These are phyloP conservation scores for Melospiza melodia DNA, from an alignment of 2,113 vertebrate species.

Conservation along the genomic window DNA sequence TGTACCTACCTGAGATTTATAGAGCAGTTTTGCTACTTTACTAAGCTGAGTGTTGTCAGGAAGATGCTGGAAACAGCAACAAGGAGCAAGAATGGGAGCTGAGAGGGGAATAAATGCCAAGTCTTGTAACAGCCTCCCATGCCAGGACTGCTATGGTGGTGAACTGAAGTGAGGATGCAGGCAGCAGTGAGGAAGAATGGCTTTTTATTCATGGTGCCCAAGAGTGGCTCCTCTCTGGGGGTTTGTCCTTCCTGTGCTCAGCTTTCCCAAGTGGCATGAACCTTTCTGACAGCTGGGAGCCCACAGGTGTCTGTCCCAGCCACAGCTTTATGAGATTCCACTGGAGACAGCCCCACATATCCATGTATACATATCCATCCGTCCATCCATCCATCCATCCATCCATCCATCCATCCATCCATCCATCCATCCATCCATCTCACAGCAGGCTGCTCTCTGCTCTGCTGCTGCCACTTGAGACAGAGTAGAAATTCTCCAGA, in stretches of 20 bases:
- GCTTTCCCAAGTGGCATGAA: background rate
- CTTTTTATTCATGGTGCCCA: background rate
- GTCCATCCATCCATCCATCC: background rate
- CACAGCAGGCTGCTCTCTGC: background rate
- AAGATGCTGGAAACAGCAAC: background rate
- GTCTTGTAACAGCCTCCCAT: background rate
- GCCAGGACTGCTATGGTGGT: background rate
- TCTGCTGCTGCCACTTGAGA: background rate
- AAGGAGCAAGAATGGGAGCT: background rate
- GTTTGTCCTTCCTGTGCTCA: background rate
- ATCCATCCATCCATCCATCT: background rate
- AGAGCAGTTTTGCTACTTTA: background rate
- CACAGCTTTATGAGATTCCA: background rate
- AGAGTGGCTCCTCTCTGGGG: background rate
- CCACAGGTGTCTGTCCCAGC: background rate
- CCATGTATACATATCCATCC: background rate
- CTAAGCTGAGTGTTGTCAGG: background rate
- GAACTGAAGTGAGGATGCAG: background rate
- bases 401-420: background rate
- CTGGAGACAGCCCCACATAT: accelerated
- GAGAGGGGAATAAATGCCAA: background rate
- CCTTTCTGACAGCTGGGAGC: background rate
- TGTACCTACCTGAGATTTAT: conserved; percentile 1
- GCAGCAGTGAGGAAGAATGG: background rate
- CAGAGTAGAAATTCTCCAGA: too few relatives aligned